These are phyloP conservation scores for Eulemur mongoz DNA, from an alignment of 2,797 vertebrate species.

Conservation along the genomic window DNA sequence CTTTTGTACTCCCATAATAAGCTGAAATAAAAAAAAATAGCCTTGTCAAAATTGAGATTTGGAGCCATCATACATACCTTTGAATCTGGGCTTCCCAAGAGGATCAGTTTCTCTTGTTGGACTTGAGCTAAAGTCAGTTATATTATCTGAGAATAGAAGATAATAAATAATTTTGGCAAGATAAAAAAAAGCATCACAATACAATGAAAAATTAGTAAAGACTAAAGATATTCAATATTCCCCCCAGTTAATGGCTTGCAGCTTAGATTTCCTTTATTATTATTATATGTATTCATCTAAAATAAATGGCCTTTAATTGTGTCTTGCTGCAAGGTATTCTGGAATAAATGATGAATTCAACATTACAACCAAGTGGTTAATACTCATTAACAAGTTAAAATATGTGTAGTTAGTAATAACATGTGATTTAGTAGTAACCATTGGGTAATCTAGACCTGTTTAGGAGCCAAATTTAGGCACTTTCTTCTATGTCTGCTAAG, in stretches of 20 bases:
- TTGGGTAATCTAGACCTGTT: background rate
- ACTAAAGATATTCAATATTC: background rate
- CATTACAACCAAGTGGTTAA: background rate
- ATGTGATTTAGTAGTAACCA: background rate
- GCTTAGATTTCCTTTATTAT: slow-evolving; percentile 3
- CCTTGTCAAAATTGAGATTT: background rate
- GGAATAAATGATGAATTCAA: background rate
- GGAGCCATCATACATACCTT: slow-evolving; percentile 86
- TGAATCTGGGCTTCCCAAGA: slow-evolving; percentile 92
- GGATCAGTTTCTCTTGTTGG: slow-evolving; percentile 94
- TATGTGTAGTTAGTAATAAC: background rate
- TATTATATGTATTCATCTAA: background rate
- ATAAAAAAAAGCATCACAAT: background rate
- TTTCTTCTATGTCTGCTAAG: background rate
- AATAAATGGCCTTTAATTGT: background rate
- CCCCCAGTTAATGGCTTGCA: background rate
- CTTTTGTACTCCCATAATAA: too few species aligned
- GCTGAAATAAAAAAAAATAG: too few species aligned
- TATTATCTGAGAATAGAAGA: slow-evolving; percentile 85
- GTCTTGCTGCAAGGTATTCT: background rate
- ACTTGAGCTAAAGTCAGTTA: slow-evolving; percentile 91
- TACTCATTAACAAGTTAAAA: background rate
- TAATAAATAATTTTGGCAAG: slow-evolving; percentile 26
- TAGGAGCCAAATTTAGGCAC: background rate
- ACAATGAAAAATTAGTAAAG: background rate